phyloP scores from a whole-genome alignment of 2,113 vertebrate genomes.

The Odocoileus virginianus region DNA sequence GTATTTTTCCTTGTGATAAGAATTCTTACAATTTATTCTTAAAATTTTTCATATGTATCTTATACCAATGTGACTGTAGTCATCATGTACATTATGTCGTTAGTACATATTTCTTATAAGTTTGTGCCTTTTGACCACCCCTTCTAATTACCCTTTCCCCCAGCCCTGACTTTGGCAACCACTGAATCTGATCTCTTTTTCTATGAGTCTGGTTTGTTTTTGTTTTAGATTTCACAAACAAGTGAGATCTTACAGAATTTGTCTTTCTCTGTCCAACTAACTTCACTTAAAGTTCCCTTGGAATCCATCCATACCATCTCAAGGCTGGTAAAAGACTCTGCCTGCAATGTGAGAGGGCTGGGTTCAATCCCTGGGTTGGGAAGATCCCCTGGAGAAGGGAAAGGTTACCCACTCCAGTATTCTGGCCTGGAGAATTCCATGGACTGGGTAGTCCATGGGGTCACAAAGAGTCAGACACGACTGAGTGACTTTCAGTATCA shows the following conservation, averaged over 20 bases:
- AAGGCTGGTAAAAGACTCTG: not conserved
- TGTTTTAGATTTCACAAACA: not conserved
- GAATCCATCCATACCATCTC: not conserved
- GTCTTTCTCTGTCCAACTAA: not conserved
- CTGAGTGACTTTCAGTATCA: not conserved
- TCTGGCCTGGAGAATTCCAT: not conserved
- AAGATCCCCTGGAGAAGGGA: not conserved
- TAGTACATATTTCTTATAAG: not conserved
- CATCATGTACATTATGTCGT: not conserved
- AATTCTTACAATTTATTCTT: not conserved
- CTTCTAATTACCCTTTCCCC: not conserved
- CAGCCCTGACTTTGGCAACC: not conserved
- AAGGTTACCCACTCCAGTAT: not conserved
- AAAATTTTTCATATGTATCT: not conserved
- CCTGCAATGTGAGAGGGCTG: not conserved
- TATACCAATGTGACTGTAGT: not conserved
- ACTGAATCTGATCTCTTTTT: not conserved
- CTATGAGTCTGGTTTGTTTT: not conserved
- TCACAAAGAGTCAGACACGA: fast-evolving
- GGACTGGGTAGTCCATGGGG: not conserved
- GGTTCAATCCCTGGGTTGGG: not conserved
- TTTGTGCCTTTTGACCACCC: not conserved
- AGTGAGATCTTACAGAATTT: not conserved
- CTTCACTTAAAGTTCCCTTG: not conserved
- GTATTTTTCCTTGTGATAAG: not conserved